Base-by-base conservation (phyloP, 2,797 vertebrate species). In the Saxicola maurus region DNA sequence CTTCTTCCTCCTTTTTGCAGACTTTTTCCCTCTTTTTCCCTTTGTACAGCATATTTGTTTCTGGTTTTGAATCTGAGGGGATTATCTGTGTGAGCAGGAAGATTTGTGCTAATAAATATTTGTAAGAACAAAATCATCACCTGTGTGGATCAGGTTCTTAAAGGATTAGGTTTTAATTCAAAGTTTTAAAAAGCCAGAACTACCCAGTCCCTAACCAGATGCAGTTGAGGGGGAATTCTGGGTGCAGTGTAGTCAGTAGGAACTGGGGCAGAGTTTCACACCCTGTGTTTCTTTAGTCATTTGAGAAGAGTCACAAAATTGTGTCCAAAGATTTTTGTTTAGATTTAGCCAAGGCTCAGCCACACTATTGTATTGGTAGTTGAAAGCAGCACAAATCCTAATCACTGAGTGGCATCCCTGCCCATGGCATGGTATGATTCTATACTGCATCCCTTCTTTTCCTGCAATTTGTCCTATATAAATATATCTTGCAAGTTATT, bases 101-200 rank as follows among this genome's bases (percentile, higher is more conserved):
- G 76, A 89, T 82, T 76, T 84, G 38, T 79, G 74, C 88, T 73
- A 74, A 76, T 83, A 94, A 93, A 62, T 88, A 77, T 51, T 84
- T 76, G 53, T 42, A 61, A 71, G 75, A 82, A 74, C 30, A 82
- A 85, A 94, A 82, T 31, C 30, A 61, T 67, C 71, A 77, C 79
- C 65, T 49, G 5, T 33, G 20, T 40, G 52, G 52, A 77, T 89
- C 45, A 24, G 20, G 24, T 67, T 91, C 83, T 79, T 84, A 92
- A 82, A 91, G 69, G 80, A 91, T 86, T 89, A 86, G 33, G 16
- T 28, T 85, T 89, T 74, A 82, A 86, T 68, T 65, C 57, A 55
- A 64, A 64, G 28, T 66, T 82, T 51, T 9, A 55, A 71, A 86
- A 84, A 84, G 11, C 11, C 35, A 28, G 19, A 78, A 37, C 51